phyloP scores from a whole-genome alignment of 2,888 invertebrate species.

The Thecocarcelia acutangulata region DNA sequence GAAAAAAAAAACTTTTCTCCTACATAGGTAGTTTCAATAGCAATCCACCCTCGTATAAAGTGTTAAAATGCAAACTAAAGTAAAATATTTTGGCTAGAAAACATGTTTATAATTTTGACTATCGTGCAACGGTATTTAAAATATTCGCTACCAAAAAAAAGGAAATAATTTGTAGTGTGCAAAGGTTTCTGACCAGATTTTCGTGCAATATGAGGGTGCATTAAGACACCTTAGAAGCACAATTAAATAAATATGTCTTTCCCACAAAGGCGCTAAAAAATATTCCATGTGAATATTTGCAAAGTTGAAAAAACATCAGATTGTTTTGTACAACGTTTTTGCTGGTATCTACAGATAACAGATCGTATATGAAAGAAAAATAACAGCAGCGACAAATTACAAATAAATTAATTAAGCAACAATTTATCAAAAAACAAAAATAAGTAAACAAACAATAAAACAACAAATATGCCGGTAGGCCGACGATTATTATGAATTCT shows the following conservation, averaged over 20 bases:
- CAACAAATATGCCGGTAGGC: slow-evolving; percentile 30
- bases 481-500: slow-evolving; percentile 37
- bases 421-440: slow-evolving; percentile 22
- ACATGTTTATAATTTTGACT: too few relatives aligned
- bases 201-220: slow-evolving; percentile 47
- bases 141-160: slow-evolving; percentile 40
- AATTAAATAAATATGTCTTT: slow-evolving; percentile 36
- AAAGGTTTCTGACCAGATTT: slow-evolving; percentile 40
- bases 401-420: slow-evolving; percentile 57
- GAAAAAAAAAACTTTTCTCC: too few relatives aligned
- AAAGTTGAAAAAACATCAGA: slow-evolving; percentile 10
- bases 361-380: slow-evolving; percentile 40
- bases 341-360: slow-evolving; percentile 15
- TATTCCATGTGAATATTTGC: slow-evolving; percentile 47
- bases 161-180: slow-evolving; percentile 12
- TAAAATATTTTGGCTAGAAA: too few relatives aligned
- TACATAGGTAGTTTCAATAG: too few relatives aligned
- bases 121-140: slow-evolving; percentile 29
- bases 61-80: too few relatives aligned
- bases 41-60: too few relatives aligned
- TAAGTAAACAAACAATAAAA: too few relatives aligned
- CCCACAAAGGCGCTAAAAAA: slow-evolving; percentile 45
- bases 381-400: slow-evolving; percentile 17
- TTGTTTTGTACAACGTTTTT: slow-evolving; percentile 25
- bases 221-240: slow-evolving; percentile 17